Base-by-base conservation (phyloP, 2,113 vertebrate species). In the Callipepla squamata region DNA sequence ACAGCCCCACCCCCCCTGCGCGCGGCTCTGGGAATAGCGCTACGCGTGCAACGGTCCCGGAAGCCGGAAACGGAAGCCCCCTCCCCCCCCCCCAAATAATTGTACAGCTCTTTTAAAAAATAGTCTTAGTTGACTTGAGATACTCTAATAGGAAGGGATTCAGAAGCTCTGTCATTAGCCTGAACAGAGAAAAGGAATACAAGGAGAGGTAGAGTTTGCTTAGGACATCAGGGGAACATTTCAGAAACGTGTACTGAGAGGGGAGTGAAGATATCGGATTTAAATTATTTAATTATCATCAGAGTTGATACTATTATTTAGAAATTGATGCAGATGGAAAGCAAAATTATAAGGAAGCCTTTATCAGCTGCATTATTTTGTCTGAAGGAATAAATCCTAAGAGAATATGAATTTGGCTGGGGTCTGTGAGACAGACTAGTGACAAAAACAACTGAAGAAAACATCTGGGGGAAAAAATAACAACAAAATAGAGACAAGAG, bases 401-500 rank as follows among this genome's bases (percentile, higher is more conserved):
- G 4, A 82, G n/a, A 88, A 86, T 26, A 25, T 25, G 48, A 85
- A 92, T 84, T 80, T 92, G 90, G 84, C 77, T 94, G 70, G 26
- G 4, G 65, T 88, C 50, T 16, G 59, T 72, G 53, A 92, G 77
- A 82, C 73, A 85, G 48, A 30, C 76, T 90, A 62, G 20, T 67
- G 69, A 80, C 22, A 94, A 67, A 26, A 67, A 74, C 80, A 87
- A 75, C 20, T n/a, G 78, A 38, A 69, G 32, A 5, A 87, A 65
- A 87, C 51, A 92, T 73, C 82, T 63, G 69, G 55, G 21, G 16
- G 21, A 44, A 38, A 89, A 42, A n/a, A n/a, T 13, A 28, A 14
- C 4, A 17, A 47, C 7, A 3, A 4, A 3, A 38, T 17, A 22
- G 45, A 21, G 58, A 34, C 6, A 3, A 8, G 18, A 69, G n/a